These are phyloP conservation scores for Pantelozetes paolii DNA, from an alignment of 2,888 invertebrate species.

Conservation along the genomic window DNA sequence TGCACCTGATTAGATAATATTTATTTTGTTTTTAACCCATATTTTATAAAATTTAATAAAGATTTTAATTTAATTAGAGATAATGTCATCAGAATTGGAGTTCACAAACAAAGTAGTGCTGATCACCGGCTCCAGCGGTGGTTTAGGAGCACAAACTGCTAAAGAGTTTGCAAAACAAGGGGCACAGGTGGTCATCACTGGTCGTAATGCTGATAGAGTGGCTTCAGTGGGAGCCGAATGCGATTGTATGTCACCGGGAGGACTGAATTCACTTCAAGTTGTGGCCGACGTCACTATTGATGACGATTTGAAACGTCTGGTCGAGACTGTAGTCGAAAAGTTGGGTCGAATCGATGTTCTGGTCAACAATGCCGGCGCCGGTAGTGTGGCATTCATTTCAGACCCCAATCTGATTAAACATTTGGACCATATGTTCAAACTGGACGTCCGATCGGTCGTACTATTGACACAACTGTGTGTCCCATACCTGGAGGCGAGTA, in stretches of 20 bases:
- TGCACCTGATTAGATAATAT: too few species aligned
- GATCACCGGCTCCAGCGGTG: slow-evolving; percentile 38
- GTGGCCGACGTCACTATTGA: slow-evolving; percentile 32
- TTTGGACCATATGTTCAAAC: slow-evolving; percentile 28
- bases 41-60: too few species aligned
- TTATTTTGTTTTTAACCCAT: too few species aligned
- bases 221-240: slow-evolving; percentile 23
- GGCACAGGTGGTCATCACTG: slow-evolving; percentile 33
- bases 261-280: neutral
- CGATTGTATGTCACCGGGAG: slow-evolving; percentile 16
- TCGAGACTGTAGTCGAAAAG: neutral
- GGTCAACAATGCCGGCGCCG: slow-evolving; percentile 39
- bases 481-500: slow-evolving; percentile 7
- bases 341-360: slow-evolving; percentile 32
- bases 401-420: neutral
- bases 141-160: slow-evolving; percentile 30
- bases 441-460: slow-evolving; percentile 32
- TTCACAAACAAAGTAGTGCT: slow-evolving; percentile 37
- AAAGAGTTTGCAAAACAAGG: slow-evolving; percentile 29
- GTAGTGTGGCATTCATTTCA: neutral
- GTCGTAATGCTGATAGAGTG: slow-evolving; percentile 6
- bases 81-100: slow-evolving; percentile 31
- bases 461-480: slow-evolving; percentile 32
- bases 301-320: slow-evolving; percentile 1
- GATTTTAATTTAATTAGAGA: neutral